Base-by-base conservation (phyloP, 2,797 vertebrate genomes). In the Microctenopoma steveboyesi region DNA sequence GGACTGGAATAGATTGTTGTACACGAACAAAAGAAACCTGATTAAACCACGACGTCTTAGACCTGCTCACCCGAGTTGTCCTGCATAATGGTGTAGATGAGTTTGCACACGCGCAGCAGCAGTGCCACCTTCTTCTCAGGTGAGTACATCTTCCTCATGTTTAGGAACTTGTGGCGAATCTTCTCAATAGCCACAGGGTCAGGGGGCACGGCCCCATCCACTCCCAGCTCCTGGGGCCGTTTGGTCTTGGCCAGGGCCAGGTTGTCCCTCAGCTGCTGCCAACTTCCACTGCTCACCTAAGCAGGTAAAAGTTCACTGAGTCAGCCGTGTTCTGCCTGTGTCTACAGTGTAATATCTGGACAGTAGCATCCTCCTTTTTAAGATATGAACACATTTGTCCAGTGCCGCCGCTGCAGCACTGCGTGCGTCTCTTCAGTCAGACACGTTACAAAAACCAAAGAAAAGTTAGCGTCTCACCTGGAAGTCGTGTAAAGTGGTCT, bases 41-140 rank as follows among this genome's bases (percentile, higher is more conserved):
- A 14, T 40, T 4, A 46, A 16, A 46, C 4, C 13, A 14, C 1
- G 13, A 14, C 12, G 12, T 42, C 39, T 42, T 37, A 37, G 13
- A 1, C 11, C 13, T 46, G 12, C 55, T 48, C 92, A 99, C 98
- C 97, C 87, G 98, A 98, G 94, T 98, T 97, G 85, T 95, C 97
- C 91, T 98, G 97, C 97, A 99, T 99, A 81, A 97, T 95, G 12
- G 95, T 97, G 90, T 99, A 99, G 89, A 99, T 98, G 75, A 98
- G 89, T 86, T 99, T 99, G 90, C 98, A 99, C 68, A 98, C 95
- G 47, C 96, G 91, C 68, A 99, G 92, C 78, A 99, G 93, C 74
- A 97, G 88, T 79, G 95, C 95, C 81, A 99, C 98, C 82, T 99
- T 99, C 87, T 98, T 98, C 83, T 98, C 97, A 0, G 98, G 98